Evolutionary conservation across 2,113 vertebrate species (phyloP), one percentile per base, ranked within the genome.

Genomic region (Condylura cristata): DNA sequence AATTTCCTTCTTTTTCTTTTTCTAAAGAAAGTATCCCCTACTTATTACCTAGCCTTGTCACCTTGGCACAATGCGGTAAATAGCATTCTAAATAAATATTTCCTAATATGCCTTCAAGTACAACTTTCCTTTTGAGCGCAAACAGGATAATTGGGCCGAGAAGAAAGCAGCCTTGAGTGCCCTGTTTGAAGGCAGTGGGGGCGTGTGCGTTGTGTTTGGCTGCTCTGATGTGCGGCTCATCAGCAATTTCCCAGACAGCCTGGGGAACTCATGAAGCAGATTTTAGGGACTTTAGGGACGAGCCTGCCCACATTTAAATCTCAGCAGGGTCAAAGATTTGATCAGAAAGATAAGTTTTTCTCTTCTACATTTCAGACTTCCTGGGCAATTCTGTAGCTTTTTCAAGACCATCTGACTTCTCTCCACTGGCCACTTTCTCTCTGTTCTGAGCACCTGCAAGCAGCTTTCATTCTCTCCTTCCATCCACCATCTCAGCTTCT

Each of bases 81-180:
- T 95, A 98, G 89, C 76, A 70, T 95, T 97, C 53, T 96, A 97
- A 98, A 98, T 97, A 98, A 98, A 98, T 97, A 97, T 95, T 97
- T 96, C 87, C 93, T 94, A 97, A 93, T 91, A 92, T 94, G 96
- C 96, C 97, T 98, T 22, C 86, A 97, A 97, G 91, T 96, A 96
- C 97, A 96, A 96, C 96, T 96, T 96, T 97, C 95, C 86, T 97
- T 98, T 97, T 96, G 96, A 98, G 97, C 82, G 84, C 96, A 98
- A 98, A 98, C 96, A 96, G 96, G 96, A 98, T 98, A 98, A 98
- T 97, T 98, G 96, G 93, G 90, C 95, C 94, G 87, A 94, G 86
- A 95, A 95, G 78, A 92, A 94, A 88, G 80, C 81, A 37, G 91
- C 93, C 16, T 48, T 85, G 96, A 96, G 89, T 75, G 90, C 8